These are phyloP conservation scores for Octopus sinensis DNA, from an alignment of 1,140 invertebrate genomes.

Conservation along the genomic window DNA sequence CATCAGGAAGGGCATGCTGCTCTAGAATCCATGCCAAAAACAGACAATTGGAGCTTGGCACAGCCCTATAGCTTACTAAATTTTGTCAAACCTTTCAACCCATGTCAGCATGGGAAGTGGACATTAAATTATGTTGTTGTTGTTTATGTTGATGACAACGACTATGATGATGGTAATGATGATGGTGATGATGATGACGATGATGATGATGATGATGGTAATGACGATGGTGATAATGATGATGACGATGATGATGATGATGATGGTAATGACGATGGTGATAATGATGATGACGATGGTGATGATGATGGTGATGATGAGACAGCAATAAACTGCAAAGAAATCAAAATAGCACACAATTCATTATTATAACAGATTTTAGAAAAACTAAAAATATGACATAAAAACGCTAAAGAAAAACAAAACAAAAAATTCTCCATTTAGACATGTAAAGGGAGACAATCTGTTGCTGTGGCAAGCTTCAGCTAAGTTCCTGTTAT, in stretches of 20 bases:
- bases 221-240: neutral
- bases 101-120: neutral
- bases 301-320: neutral
- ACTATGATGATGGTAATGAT: neutral
- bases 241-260: neutral
- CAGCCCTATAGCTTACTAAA: neutral
- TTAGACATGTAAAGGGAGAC: neutral
- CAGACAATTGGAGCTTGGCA: too few relatives aligned
- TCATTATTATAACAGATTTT: neutral
- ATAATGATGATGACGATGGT: neutral
- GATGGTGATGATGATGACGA: neutral
- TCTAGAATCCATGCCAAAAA: too few relatives aligned
- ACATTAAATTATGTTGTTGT: neutral
- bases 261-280: neutral
- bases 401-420: neutral
- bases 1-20: too few relatives aligned
- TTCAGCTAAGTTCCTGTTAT: neutral
- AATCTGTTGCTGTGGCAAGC: neutral
- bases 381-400: neutral
- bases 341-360: too few relatives aligned
- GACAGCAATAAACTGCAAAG: neutral
- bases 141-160: neutral
- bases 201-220: neutral
- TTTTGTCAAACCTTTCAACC: neutral
- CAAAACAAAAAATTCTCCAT: neutral